Conservation (phyloP, 2,113 vertebrate genomes). For the Pedionomus torquatus region DNA sequence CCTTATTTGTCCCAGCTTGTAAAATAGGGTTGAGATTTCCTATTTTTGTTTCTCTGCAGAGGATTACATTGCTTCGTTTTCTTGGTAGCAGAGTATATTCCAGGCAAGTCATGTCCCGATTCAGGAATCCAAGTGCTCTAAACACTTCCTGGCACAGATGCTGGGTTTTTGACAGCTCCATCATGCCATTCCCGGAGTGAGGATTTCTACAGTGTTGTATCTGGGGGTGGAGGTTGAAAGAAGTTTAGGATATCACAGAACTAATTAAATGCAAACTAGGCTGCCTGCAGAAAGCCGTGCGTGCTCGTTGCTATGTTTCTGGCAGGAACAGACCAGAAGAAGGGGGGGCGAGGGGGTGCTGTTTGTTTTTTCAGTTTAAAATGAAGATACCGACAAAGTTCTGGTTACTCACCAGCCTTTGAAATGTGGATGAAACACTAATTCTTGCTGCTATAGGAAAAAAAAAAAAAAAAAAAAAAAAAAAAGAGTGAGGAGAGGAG, state of each 20-base stretch:
- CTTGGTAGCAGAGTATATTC: not conserved
- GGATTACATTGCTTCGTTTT: not conserved
- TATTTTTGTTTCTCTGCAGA: not conserved
- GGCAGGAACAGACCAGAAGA: conserved; percentile 46
- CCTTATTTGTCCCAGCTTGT: not conserved
- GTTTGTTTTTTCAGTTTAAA: conserved; percentile 62
- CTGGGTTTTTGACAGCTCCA: conserved; percentile 49
- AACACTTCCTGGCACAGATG: conserved; percentile 34
- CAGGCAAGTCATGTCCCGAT: not conserved
- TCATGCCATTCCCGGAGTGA: conserved; percentile 48
- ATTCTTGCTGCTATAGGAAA: not conserved
- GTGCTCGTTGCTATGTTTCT: conserved; percentile 63
- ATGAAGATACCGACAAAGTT: conserved; percentile 60
- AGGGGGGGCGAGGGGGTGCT: conserved; percentile 13
- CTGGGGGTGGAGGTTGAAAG: conserved; percentile 56
- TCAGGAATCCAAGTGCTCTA: conserved; percentile 13
- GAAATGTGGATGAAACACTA: conserved; percentile 60
- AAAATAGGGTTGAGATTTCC: not conserved
- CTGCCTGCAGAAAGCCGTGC: conserved; percentile 64
- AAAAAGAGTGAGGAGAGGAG: not conserved
- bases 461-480: not conserved
- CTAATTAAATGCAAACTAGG: conserved; percentile 73
- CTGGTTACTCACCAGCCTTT: conserved; percentile 61
- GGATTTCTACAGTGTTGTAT: conserved; percentile 51
- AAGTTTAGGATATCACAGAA: conserved; percentile 68